These are phyloP conservation scores for Plutella xylostella DNA, from an alignment of 2,888 invertebrate genomes.

Conservation along the genomic window DNA sequence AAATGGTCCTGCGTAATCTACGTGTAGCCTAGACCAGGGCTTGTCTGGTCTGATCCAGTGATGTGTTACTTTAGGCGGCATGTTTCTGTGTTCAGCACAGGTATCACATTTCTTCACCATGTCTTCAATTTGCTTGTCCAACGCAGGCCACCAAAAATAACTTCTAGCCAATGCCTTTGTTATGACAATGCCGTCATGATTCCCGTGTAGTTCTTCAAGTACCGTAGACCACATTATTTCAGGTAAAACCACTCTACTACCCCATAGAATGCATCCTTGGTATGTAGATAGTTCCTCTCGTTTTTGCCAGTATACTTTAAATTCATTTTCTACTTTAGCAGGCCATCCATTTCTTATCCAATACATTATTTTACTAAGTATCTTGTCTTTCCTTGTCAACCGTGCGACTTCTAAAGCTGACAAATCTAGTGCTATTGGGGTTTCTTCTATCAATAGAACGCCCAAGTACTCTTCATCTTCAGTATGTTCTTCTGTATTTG, in stretches of 20 bases:
- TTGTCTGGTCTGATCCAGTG: slow-evolving; percentile 4
- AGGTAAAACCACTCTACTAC: slow-evolving; percentile 10
- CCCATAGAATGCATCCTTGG: slow-evolving; percentile 12
- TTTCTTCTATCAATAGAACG: too few species aligned
- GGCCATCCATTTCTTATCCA: not conserved
- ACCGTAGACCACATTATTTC: slow-evolving; percentile 2
- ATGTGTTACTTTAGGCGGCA: not conserved
- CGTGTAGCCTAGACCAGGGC: not conserved
- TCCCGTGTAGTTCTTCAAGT: slow-evolving; percentile 6
- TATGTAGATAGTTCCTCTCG: slow-evolving; percentile 1
- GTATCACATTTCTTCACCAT: slow-evolving; percentile 1
- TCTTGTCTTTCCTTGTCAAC: too few species aligned
- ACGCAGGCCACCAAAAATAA: slow-evolving; percentile 12
- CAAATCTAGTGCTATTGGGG: too few species aligned
- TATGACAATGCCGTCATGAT: slow-evolving; percentile 12
- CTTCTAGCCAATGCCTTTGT: slow-evolving; percentile 11
- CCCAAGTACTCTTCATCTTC: too few species aligned
- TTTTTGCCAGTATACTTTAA: too few species aligned
- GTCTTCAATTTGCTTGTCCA: slow-evolving; percentile 12
- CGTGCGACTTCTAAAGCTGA: too few species aligned
- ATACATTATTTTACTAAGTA: too few species aligned
- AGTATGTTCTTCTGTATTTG: too few species aligned
- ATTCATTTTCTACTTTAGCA: slow-evolving; percentile 5
- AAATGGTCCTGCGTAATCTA: slow-evolving; percentile 3
- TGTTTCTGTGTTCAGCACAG: not conserved